Evolutionary conservation across 2,888 invertebrate species (phyloP), one percentile per base, ranked within the genome.

Genomic region (Magallana nippona): DNA sequence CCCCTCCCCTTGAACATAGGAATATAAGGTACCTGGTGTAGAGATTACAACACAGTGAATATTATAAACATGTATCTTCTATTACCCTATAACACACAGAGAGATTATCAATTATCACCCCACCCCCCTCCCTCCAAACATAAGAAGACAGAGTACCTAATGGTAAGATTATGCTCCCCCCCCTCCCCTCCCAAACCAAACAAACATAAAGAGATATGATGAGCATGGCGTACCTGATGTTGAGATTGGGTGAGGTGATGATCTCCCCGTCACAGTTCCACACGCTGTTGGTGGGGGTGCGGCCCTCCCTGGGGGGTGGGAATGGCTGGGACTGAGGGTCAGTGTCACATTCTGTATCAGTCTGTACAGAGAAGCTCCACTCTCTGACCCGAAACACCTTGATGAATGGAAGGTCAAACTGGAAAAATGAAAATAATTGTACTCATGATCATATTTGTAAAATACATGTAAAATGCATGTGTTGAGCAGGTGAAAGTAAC

Each of bases 261-360:
- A 97, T 95, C 94, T 97, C 97, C 19, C 97, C 97, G 94, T 97
- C 97, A 94, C 97, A 97, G 93, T 97, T 97, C 97, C 97, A 97
- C 62, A 96, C 96, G 90, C 97, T 97, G 17, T 86, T 83, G n/a
- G 86, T 85, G 55, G 83, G 19, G 22, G 85, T 85, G 55, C 13
- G 56, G 79, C 63, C 63, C 56, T 78, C 80, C n/a, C 77, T 62
- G n/a, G 55, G 19, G 44, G 78, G 57, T n/a, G 63, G 32, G 2
- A 78, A 44, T 44, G 56, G 19, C 15, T 32, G 15, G 10, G 81
- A 77, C 27, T 82, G 58, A 56, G 81, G 87, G 32, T 55, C 88
- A 55, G 82, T 88, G 19, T 91, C 89, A 13, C 86, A 71, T 19
- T 89, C 89, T 80, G 88, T 89, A 44, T 89, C 89, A 62, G 91